phyloP scores from a whole-genome alignment of 2,113 vertebrate genomes.

The Equus przewalskii region DNA sequence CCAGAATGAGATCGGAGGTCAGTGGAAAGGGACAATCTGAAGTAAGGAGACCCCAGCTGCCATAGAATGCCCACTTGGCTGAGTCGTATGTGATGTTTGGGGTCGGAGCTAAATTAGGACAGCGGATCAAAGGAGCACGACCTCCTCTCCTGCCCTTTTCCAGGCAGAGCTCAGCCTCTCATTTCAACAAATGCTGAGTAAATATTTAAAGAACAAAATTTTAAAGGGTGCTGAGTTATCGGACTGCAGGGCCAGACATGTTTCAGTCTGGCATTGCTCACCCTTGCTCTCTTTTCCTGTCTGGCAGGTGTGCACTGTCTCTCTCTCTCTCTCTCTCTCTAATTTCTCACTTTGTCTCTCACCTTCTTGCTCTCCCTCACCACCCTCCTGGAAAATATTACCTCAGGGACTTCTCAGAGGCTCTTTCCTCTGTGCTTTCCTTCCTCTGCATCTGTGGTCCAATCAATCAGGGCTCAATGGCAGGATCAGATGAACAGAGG shows the following conservation, averaged over 20 bases:
- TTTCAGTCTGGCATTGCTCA: neutral
- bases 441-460: neutral
- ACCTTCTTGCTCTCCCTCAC: too few relatives aligned
- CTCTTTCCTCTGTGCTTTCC: neutral
- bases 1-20: neutral
- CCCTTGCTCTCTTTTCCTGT: neutral
- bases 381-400: neutral
- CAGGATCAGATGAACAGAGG: neutral
- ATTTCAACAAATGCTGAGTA: constrained; percentile 55
- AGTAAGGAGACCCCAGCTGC: neutral
- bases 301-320: too few relatives aligned
- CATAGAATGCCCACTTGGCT: neutral
- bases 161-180: neutral
- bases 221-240: neutral
- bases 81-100: neutral
- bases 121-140: neutral
- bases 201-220: constrained; percentile 60
- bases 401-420: neutral
- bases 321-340: too few relatives aligned
- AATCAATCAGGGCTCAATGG: neutral
- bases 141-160: constrained; percentile 21
- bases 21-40: too few relatives aligned
- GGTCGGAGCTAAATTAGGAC: neutral
- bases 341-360: too few relatives aligned
- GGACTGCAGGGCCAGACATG: neutral